A percentile compares a stretch with the other conserved stretches of the same genome.
Evolutionary conservation across 2,888 invertebrate species (phyloP).

Genomic region (Elaeidobius kamerunicus): DNA sequence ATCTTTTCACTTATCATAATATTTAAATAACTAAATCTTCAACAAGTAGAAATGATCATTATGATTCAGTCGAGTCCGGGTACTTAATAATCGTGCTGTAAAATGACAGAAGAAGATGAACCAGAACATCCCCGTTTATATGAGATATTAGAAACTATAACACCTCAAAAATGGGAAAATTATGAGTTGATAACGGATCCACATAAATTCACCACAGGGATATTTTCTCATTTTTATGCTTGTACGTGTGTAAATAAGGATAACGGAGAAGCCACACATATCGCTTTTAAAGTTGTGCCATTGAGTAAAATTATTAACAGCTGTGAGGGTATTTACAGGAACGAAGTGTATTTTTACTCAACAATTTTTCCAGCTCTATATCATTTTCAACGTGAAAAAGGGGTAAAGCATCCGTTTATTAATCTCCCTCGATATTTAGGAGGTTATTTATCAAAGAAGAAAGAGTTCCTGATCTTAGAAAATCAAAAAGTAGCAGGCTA

Average conservation of each 20-base stretch:
- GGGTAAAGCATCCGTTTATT: not conserved
- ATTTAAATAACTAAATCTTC: too few relatives aligned
- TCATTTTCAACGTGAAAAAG: constrained; percentile 13
- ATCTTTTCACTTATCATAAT: too few relatives aligned
- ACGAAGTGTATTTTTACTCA: constrained; percentile 16
- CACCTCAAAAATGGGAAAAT: not conserved
- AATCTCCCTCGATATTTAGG: constrained; percentile 12
- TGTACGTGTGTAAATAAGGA: constrained; percentile 15
- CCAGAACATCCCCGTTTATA: too few relatives aligned
- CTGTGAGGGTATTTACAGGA: constrained; percentile 7
- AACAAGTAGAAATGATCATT: too few relatives aligned
- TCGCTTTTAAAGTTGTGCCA: constrained; percentile 17
- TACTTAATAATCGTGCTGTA: too few relatives aligned
- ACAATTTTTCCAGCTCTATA: constrained; percentile 13
- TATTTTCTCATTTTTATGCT: constrained; percentile 16
- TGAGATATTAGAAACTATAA: too few relatives aligned
- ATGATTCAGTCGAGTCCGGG: too few relatives aligned
- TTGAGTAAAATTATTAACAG: not conserved
- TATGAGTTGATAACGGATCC: not conserved
- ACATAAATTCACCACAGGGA: not conserved
- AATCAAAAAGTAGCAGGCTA: constrained; percentile 11
- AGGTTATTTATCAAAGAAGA: constrained; percentile 6
- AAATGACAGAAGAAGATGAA: too few relatives aligned
- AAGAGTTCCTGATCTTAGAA: constrained; percentile 17
- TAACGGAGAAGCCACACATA: constrained; percentile 12